These are phyloP conservation scores for Rhinatrema bivittatum DNA, from an alignment of 2,797 vertebrate genomes.

Conservation along the genomic window DNA sequence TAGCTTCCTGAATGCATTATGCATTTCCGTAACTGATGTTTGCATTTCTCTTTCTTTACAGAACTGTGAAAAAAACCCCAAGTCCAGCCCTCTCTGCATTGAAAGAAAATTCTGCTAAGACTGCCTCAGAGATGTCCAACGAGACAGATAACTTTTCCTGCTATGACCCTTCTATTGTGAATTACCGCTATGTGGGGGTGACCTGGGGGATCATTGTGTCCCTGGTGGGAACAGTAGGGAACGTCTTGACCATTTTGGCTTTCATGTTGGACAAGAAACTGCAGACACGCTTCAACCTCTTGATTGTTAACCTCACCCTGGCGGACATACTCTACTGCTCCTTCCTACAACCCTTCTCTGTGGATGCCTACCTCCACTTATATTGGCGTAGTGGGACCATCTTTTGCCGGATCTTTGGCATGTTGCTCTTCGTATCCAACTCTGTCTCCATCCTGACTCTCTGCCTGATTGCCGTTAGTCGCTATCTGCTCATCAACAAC, in stretches of 20 bases:
- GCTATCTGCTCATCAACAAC: conserved; percentile 72
- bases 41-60: too few relatives aligned
- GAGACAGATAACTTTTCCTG: conserved; percentile 64
- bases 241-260: conserved; percentile 74
- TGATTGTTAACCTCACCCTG: conserved; percentile 75
- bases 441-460: conserved; percentile 78
- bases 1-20: too few relatives aligned
- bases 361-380: conserved; percentile 79
- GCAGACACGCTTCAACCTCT: conserved; percentile 74
- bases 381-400: conserved; percentile 60
- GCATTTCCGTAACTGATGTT: too few relatives aligned
- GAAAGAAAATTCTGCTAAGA: too few relatives aligned
- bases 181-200: conserved; percentile 73
- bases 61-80: too few relatives aligned
- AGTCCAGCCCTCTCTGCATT: too few relatives aligned
- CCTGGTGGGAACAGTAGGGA: conserved; percentile 68
- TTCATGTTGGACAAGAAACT: conserved; percentile 59
- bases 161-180: conserved; percentile 61
- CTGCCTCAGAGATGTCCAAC: too few relatives aligned
- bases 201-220: conserved; percentile 68
- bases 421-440: conserved; percentile 80
- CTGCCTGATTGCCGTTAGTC: conserved; percentile 69
- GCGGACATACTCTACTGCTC: conserved; percentile 80
- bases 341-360: conserved; percentile 73
- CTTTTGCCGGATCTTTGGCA: conserved; percentile 70